These are phyloP conservation scores for Oncorhynchus kisutch DNA, from an alignment of 2,113 vertebrate species.

Conservation along the genomic window DNA sequence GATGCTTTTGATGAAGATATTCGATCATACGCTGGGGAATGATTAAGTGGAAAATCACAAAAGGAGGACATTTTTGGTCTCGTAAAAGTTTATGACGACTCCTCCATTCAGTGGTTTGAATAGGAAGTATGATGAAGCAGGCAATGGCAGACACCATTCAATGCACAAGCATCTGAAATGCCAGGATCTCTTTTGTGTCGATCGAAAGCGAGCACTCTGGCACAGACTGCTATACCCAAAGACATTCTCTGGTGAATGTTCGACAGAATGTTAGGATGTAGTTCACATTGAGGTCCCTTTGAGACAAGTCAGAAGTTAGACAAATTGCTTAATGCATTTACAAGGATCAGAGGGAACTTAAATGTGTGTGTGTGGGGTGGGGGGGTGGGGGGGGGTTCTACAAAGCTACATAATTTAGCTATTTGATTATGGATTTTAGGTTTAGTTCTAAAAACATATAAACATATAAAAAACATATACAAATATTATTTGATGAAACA, in stretches of 20 bases:
- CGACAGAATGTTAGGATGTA: not conserved
- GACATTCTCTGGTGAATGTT: not conserved
- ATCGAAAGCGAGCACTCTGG: not conserved
- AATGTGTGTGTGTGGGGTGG: not conserved
- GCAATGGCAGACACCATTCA: not conserved
- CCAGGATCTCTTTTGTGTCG: slow-evolving; percentile 2
- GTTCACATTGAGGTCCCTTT: not conserved
- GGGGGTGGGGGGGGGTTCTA: no score
- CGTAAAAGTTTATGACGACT: not conserved
- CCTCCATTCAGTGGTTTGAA: slow-evolving; percentile 1
- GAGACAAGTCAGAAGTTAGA: not conserved
- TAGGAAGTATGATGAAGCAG: not conserved
- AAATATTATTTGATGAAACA: no score
- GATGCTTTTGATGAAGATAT: not conserved
- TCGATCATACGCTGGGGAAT: not conserved
- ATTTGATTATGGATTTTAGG: no score
- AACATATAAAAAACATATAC: no score
- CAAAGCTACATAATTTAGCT: no score
- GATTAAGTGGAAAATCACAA: slow-evolving; percentile 15
- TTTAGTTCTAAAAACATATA: no score
- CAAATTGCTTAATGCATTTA: not conserved
- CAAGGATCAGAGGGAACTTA: not conserved
- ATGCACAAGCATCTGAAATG: not conserved
- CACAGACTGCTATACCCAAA: not conserved
- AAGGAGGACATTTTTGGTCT: not conserved